Evolutionary conservation across 2,888 invertebrate genomes (phyloP).

Genomic region (Onchidella celtica): DNA sequence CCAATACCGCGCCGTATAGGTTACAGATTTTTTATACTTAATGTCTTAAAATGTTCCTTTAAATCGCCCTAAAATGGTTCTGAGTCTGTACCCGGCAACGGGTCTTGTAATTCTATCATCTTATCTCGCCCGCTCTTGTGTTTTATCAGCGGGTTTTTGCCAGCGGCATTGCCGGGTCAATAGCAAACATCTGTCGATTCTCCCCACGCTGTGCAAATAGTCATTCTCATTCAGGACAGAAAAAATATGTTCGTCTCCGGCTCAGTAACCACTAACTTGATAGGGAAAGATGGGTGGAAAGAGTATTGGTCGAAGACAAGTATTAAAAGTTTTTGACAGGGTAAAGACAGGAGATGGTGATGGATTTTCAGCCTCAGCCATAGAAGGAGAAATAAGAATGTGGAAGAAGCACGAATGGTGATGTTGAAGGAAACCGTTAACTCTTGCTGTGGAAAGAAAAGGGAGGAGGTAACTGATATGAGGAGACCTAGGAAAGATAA

Average conservation of each 20-base stretch:
- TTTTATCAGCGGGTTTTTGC: conserved; percentile 20
- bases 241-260: background rate
- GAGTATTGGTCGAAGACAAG: background rate
- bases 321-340: background rate
- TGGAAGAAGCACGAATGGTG: too few species aligned
- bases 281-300: background rate
- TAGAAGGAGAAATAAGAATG: too few species aligned
- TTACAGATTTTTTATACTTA: background rate
- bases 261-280: background rate
- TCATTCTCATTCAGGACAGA: conserved; percentile 19
- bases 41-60: background rate
- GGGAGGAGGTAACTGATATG: too few species aligned
- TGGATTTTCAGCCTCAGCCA: too few species aligned
- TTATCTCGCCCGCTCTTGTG: conserved; percentile 14
- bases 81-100: background rate
- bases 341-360: background rate
- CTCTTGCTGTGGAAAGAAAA: too few species aligned
- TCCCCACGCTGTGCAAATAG: conserved; percentile 42
- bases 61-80: background rate
- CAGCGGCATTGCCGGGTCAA: conserved; percentile 29
- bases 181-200: conserved; percentile 45
- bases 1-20: too few species aligned
- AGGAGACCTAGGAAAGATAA: too few species aligned
- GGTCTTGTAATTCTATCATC: conserved; percentile 30
- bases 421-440: too few species aligned